Conservation (phyloP, 92 coral and sea anemone species). For the Galaxea fascicularis region DNA sequence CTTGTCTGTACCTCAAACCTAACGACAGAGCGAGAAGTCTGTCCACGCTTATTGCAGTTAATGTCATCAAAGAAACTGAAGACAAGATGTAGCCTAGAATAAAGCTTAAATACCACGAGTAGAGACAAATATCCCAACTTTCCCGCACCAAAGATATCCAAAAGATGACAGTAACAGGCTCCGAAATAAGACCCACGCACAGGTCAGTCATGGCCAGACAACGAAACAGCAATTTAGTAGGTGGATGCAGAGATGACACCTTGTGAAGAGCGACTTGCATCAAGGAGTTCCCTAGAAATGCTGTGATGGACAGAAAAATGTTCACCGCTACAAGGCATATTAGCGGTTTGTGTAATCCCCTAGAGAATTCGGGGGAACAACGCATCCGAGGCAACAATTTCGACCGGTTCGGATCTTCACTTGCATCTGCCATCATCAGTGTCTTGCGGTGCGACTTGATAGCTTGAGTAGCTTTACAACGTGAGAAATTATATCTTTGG, state of each 20-base stretch:
- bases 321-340: neutral
- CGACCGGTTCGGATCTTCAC: neutral
- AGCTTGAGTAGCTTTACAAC: neutral
- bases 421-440: neutral
- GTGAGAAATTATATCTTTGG: no score
- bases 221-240: conserved; percentile 3
- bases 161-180: neutral
- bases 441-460: neutral
- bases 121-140: neutral
- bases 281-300: neutral
- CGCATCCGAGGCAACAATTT: neutral
- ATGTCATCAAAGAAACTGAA: neutral
- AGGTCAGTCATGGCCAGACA: neutral
- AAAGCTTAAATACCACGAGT: neutral
- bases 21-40: conserved; percentile 23
- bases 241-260: neutral
- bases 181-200: neutral
- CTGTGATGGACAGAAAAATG: neutral
- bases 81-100: neutral
- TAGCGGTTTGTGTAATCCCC: neutral
- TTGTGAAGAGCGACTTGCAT: neutral
- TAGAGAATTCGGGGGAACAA: neutral
- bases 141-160: neutral
- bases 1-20: conserved; percentile 8
- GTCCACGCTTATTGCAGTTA: conserved; percentile 33